Evolutionary conservation across 2,797 vertebrate species (phyloP), one percentile per base, ranked within the genome.

Genomic region (Ficedula albicollis): DNA sequence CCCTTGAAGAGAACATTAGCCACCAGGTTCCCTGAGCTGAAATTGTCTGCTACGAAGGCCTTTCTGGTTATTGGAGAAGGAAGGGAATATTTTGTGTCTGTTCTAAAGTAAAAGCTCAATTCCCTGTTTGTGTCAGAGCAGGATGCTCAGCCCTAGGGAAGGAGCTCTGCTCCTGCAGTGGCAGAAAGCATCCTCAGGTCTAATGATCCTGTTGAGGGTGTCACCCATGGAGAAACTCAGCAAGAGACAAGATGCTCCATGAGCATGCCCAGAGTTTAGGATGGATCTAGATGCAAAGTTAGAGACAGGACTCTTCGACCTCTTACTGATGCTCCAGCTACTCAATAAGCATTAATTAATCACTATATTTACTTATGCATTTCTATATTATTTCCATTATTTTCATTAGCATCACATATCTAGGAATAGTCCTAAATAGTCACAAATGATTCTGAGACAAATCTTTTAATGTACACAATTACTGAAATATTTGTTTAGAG

Each of bases 1-100:
- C 25, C 84, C 77, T 87, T 84, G 90, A 95, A 85, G 38, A 84
- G 68, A 92, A 82, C 38, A 83, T 68, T 62, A 92, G 29, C 44
- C 44, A 85, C 46, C 46, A 46, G 30, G 34, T 83, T 89, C 56
- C 10, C 60, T 77, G 63, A 89, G 81, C 82, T 80, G 72, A 55
- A 94, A 18, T 6, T 79, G 21, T 64, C 49, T 67, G n/a, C 49
- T 60, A 34, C 20, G 77, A 43, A 67, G 21, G 51, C 3, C 12
- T 29, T 83, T 77, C 21, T 36, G 11, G 10, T 69, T 83, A 82
- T 7, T 39, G 64, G 21, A 92, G 70, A 90, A 83, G 25, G 27
- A 82, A 73, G 27, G 49, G 63, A 85, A 67, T 12, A 32, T 60
- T 87, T 93, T 64, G 16, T 49, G 14, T 13, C 49, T 72, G 13